Conservation (phyloP, 2,113 vertebrate species). For the Pseudorhombus dupliciocellatus region DNA sequence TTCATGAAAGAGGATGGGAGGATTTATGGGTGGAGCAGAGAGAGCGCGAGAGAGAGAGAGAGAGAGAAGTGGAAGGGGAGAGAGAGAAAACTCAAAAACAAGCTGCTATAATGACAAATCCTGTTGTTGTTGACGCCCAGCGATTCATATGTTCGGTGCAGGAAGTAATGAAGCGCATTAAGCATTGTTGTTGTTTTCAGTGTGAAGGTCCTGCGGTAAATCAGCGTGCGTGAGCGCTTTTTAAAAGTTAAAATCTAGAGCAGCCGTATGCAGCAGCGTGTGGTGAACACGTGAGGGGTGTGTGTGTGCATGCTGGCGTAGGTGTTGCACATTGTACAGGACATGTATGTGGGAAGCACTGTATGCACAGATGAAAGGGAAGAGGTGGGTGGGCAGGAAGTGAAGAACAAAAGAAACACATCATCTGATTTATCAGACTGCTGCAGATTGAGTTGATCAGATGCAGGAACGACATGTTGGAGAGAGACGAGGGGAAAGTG, state of each 20-base stretch:
- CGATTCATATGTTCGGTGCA: constrained; percentile 17
- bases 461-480: constrained; percentile 29
- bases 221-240: constrained; percentile 41
- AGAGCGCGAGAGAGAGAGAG: constrained; percentile 1
- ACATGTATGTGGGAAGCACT: constrained; percentile 69
- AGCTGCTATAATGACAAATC: neutral
- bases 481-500: constrained; percentile 17
- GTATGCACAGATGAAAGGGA: constrained; percentile 70
- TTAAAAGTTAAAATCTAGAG: constrained; percentile 61
- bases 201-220: constrained; percentile 49
- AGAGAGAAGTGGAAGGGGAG: neutral
- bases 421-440: constrained; percentile 68
- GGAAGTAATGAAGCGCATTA: constrained; percentile 42
- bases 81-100: neutral
- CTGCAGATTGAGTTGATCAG: constrained; percentile 35
- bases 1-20: constrained; percentile 17
- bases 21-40: neutral
- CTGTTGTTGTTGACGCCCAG: constrained; percentile 2
- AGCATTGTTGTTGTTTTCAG: constrained; percentile 10
- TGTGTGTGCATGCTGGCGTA: constrained; percentile 39
- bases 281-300: constrained; percentile 16
- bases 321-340: constrained; percentile 62
- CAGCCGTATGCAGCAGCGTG: constrained; percentile 47
- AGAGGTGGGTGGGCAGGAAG: constrained; percentile 71
- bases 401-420: constrained; percentile 63